phyloP scores from a whole-genome alignment of 1,140 invertebrate species.

The Drosophila grimshawi region DNA sequence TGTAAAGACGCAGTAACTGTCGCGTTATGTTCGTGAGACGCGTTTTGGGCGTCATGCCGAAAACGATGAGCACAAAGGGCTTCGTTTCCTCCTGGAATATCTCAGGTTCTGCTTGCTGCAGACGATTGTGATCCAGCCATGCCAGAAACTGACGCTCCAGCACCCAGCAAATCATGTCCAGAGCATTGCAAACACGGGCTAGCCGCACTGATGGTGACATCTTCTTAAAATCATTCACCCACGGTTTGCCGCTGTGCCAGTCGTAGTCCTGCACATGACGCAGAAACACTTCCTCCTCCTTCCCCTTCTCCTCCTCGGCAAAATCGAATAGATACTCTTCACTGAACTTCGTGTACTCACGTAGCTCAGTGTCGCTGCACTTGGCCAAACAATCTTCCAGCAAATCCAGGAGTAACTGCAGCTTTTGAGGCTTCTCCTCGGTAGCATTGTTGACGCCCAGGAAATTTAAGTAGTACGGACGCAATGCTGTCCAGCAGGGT shows the following conservation, averaged over 20 bases:
- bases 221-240: conserved; percentile 61
- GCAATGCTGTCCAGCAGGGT: conserved; percentile 67
- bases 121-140: conserved; percentile 66
- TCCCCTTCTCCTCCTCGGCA: conserved; percentile 55
- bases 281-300: conserved; percentile 45
- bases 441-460: conserved; percentile 30
- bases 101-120: conserved; percentile 59
- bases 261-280: conserved; percentile 66
- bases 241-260: conserved; percentile 60
- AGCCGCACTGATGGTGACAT: conserved; percentile 53
- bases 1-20: conserved; percentile 52
- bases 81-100: conserved; percentile 61
- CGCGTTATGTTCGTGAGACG: conserved; percentile 48
- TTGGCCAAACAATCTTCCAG: conserved; percentile 48
- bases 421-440: conserved; percentile 33
- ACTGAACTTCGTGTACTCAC: conserved; percentile 28
- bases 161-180: conserved; percentile 56
- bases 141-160: conserved; percentile 62
- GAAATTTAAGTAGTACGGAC: conserved; percentile 65
- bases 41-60: conserved; percentile 39
- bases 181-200: conserved; percentile 55
- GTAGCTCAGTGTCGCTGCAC: conserved; percentile 50
- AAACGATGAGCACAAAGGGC: conserved; percentile 57
- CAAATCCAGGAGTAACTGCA: conserved; percentile 53
- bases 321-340: conserved; percentile 37